Base-by-base conservation (phyloP, 2,113 vertebrate genomes). In the Odontesthes bonariensis region DNA sequence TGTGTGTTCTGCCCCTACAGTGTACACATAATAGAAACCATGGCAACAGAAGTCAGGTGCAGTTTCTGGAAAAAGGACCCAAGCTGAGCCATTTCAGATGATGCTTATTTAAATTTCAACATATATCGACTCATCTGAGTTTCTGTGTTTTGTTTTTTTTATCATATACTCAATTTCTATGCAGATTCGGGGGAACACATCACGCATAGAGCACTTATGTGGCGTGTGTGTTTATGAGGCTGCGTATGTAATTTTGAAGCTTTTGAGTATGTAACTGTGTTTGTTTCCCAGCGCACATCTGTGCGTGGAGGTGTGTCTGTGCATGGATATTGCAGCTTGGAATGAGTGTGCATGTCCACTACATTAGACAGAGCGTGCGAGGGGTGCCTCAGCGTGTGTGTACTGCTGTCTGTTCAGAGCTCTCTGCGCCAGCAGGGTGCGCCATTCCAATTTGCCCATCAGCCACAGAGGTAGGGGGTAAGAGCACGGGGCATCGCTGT, bases 401-500 rank as follows among this genome's bases (percentile, higher is more conserved):
- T 78, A 16, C 85, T 68, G 88, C 89, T 91, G 90, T 84, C 88
- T 89, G 88, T 89, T 90, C 81, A 31, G 89, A 90, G 83, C 90
- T 91, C 90, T 89, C 86, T 13, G 89, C 82, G 62, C 91, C 92
- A 92, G 92, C 94, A 93, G 93, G 93, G 91, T 80, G 91, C 89
- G 86, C 92, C 86, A 89, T 92, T 92, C 87, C 89, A 93, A 92
- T 92, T 94, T 93, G 92, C 81, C 93, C 90, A 91, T 93, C 90
- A 92, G 92, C 90, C 86, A 33, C 47, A 17, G 84, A 88, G 84
- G 91, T 32, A 58, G 88, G 89, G 92, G 91, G 91, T 88, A 92
- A 86, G 81, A 84, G 85, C 86, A 75, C 80, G 76, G 91, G 89
- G 88, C 88, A 89, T 83, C 89, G 68, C 91, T 90, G 91, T 89